Conservation (phyloP, 2,113 vertebrate species). For the Brevimyrus niger region DNA sequence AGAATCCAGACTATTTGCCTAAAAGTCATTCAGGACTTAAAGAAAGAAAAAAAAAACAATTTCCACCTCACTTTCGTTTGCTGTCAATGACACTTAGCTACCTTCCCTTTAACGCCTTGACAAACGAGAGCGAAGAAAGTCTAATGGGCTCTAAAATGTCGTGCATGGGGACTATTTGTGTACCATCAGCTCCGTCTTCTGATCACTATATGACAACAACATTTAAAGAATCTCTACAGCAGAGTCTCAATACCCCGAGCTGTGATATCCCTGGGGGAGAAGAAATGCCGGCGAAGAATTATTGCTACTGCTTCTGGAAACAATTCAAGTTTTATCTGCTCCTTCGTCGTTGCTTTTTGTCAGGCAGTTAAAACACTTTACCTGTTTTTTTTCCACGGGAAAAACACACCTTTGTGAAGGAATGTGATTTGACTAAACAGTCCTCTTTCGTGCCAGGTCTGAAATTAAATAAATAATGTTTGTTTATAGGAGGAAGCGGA, state of each 20-base stretch:
- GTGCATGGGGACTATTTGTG: slow-evolving; percentile 58
- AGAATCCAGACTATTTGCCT: not conserved
- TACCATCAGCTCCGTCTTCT: slow-evolving; percentile 49
- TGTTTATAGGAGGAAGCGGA: slow-evolving; percentile 54
- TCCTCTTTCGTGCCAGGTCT: slow-evolving; percentile 44
- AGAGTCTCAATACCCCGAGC: slow-evolving; percentile 48
- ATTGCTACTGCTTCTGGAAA: slow-evolving; percentile 25
- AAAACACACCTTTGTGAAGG: slow-evolving; percentile 62
- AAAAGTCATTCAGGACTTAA: not conserved
- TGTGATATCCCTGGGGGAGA: slow-evolving; percentile 46
- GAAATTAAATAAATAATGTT: slow-evolving; percentile 47
- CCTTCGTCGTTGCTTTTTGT: slow-evolving; percentile 36
- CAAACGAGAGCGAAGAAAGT: slow-evolving; percentile 42
- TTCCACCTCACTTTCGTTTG: slow-evolving; percentile 48
- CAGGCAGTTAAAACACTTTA: slow-evolving; percentile 56
- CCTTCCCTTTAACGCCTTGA: slow-evolving; percentile 48
- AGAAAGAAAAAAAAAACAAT: slow-evolving; percentile 19
- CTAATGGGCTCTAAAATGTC: slow-evolving; percentile 60
- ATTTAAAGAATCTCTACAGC: slow-evolving; percentile 43
- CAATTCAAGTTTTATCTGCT: slow-evolving; percentile 55
- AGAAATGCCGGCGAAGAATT: slow-evolving; percentile 52
- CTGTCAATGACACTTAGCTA: slow-evolving; percentile 57
- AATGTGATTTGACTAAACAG: slow-evolving; percentile 61
- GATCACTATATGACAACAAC: slow-evolving; percentile 59
- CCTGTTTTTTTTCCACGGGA: slow-evolving; percentile 33